Percentiles rank a stretch among this genome's conserved stretches.
phyloP scores from a whole-genome alignment of 2,113 vertebrate genomes.

The Microcebus lehilahytsara region DNA sequence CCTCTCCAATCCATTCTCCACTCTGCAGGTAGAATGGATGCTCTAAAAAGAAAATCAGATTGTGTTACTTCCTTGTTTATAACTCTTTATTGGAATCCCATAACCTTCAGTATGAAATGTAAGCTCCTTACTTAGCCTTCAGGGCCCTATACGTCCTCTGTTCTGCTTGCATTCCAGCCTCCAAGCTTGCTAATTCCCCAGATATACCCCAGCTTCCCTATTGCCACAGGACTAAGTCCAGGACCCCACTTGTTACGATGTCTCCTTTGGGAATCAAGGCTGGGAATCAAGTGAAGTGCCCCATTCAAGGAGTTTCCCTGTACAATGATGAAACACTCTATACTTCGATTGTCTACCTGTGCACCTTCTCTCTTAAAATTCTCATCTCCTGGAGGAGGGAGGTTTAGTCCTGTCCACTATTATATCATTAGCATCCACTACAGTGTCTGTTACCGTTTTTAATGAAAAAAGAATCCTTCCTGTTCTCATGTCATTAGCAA shows the following conservation, averaged over 20 bases:
- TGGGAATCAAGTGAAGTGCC: neutral
- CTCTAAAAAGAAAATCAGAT: slow-evolving; percentile 3
- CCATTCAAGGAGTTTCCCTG: neutral
- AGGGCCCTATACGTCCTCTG: neutral
- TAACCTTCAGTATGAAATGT: neutral
- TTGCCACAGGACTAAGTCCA: neutral
- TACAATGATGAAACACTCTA: neutral
- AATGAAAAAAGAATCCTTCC: neutral
- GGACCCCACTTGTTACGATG: neutral
- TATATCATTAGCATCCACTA: neutral
- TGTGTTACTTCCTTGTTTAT: neutral
- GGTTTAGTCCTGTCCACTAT: neutral
- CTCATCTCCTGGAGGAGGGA: neutral
- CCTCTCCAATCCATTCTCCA: neutral
- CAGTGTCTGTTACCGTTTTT: neutral
- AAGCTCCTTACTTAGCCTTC: neutral
- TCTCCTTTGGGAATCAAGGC: neutral
- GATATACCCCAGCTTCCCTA: neutral
- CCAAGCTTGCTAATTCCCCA: neutral
- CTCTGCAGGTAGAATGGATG: neutral
- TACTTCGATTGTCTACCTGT: neutral
- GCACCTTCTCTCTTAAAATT: neutral
- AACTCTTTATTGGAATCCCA: neutral
- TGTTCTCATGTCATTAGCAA: neutral
- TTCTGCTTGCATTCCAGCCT: neutral